phyloP scores from a whole-genome alignment of 2,797 vertebrate genomes.

The Coranthus polyacanthus region DNA sequence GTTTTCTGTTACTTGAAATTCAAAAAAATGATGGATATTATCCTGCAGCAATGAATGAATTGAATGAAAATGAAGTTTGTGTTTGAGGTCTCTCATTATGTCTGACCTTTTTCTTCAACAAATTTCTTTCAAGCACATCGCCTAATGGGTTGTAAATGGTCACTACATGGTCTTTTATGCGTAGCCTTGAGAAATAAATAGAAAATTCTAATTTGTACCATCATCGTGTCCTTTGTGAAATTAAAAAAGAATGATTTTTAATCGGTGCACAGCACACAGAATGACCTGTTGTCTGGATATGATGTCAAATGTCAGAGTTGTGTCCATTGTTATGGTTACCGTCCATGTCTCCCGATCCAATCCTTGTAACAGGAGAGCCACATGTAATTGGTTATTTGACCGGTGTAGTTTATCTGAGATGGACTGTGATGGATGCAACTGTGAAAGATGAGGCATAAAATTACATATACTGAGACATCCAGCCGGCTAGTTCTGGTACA shows the following conservation, averaged over 20 bases:
- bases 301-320: constrained; percentile 44
- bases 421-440: constrained; percentile 60
- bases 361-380: constrained; percentile 41
- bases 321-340: constrained; percentile 33
- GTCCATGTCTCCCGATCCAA: constrained; percentile 26
- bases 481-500: constrained; percentile 56
- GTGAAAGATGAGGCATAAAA: constrained; percentile 66
- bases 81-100: constrained; percentile 13
- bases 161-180: constrained; percentile 1
- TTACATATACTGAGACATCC: constrained; percentile 43
- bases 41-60: constrained; percentile 35
- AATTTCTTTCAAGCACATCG: constrained; percentile 11
- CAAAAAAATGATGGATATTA: constrained; percentile 16
- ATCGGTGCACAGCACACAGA: constrained; percentile 1
- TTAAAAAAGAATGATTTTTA: constrained; percentile 4
- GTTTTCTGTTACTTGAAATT: constrained; percentile 13
- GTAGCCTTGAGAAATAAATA: not conserved
- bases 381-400: constrained; percentile 65
- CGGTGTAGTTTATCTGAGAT: constrained; percentile 44
- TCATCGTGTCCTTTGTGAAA: constrained; percentile 6
- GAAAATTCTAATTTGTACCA: constrained; percentile 5
- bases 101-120: constrained; percentile 1
- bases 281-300: constrained; percentile 22
- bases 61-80: constrained; percentile 11
- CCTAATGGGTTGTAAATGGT: constrained; percentile 15